A percentile compares a stretch with the other conserved stretches of the same genome.
Evolutionary conservation across 2,113 vertebrate genomes (phyloP).

Genomic region (Pollimyrus isidori): DNA sequence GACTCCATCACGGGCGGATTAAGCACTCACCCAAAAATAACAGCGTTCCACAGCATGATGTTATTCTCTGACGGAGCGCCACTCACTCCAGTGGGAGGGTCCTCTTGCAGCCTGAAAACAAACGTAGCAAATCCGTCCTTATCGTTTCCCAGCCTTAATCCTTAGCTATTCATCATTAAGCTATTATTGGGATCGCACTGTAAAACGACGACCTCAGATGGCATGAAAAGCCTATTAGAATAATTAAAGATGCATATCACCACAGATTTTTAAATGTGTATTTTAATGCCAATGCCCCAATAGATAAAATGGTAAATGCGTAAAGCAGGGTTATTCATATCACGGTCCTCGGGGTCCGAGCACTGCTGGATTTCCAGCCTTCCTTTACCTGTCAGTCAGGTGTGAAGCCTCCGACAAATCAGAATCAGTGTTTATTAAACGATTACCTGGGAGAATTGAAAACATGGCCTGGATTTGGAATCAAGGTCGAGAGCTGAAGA

Average conservation of each 20-base stretch:
- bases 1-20: constrained; percentile 19
- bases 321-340: too few species aligned
- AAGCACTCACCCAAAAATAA: constrained; percentile 94
- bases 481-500: too few species aligned
- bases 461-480: too few species aligned
- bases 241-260: not conserved
- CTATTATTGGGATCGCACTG: not conserved
- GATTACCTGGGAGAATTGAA: too few species aligned
- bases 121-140: not conserved
- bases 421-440: too few species aligned
- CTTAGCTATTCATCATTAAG: not conserved
- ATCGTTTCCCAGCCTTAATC: not conserved
- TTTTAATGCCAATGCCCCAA: too few species aligned
- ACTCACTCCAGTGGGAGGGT: constrained; percentile 96
- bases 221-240: not conserved
- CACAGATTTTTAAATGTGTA: too few species aligned
- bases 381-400: too few species aligned
- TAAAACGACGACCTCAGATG: not conserved
- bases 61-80: constrained; percentile 98
- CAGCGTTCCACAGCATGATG: constrained; percentile 99
- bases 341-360: too few species aligned
- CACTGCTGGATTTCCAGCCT: too few species aligned
- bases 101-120: constrained; percentile 85
- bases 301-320: too few species aligned
- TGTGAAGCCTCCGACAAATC: too few species aligned